Evolutionary conservation across 2,888 invertebrate genomes (phyloP).

Genomic region (Clunio marinus): DNA sequence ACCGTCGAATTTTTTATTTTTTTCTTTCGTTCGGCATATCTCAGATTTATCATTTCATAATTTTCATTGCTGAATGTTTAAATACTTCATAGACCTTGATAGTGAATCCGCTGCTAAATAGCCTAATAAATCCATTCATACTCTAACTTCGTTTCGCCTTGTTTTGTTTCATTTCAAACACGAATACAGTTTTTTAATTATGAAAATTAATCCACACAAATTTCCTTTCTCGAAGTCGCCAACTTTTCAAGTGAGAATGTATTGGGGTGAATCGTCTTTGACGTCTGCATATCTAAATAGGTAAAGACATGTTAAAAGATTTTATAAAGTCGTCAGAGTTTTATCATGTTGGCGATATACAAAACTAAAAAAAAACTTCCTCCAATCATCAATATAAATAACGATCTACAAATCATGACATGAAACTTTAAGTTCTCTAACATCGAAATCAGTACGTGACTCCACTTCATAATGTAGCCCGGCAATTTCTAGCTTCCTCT

Average conservation of each 20-base stretch:
- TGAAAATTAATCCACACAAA: conserved; percentile 30
- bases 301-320: no score
- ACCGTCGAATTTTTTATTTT: no score
- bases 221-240: conserved; percentile 18
- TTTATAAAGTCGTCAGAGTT: no score
- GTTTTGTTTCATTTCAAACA: background rate
- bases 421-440: background rate
- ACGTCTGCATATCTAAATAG: no score
- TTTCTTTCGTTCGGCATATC: no score
- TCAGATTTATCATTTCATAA: conserved; percentile 7
- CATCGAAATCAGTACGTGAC: background rate
- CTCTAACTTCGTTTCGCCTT: background rate
- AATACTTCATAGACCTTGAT: conserved; percentile 16
- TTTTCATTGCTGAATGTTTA: conserved; percentile 10
- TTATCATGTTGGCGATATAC: no score
- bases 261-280: conserved; percentile 1
- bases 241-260: background rate
- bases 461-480: background rate
- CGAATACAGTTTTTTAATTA: conserved; percentile 34
- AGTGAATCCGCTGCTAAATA: conserved; percentile 17
- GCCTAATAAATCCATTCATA: background rate
- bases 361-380: no score
- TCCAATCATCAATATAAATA: no score
- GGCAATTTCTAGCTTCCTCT: background rate
- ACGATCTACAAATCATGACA: no score